phyloP scores from a whole-genome alignment of 2,113 vertebrate genomes.

The Lepus timidus region DNA sequence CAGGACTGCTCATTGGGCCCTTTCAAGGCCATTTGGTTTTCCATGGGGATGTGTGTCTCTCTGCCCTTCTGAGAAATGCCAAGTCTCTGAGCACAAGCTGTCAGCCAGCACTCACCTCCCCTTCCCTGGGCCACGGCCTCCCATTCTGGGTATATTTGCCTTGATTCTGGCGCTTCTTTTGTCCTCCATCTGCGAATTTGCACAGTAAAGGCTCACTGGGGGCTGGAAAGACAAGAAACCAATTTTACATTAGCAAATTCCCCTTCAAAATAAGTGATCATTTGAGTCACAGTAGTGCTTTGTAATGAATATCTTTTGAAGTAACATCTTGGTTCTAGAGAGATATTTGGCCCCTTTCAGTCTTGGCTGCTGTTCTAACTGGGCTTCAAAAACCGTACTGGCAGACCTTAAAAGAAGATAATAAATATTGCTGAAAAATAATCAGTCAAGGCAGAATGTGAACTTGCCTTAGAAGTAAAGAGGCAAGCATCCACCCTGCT shows the following conservation, averaged over 20 bases:
- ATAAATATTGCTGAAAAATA: conserved; percentile 92
- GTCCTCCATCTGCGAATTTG: conserved; percentile 98
- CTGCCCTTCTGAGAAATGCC: neutral
- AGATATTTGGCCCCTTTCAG: conserved; percentile 88
- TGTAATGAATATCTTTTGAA: conserved; percentile 88
- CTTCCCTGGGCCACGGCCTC: conserved; percentile 97
- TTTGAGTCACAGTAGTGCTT: conserved; percentile 85
- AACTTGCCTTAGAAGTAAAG: conserved; percentile 88
- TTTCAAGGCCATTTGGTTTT: conserved; percentile 37
- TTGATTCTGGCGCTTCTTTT: conserved; percentile 99
- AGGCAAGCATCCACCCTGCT: conserved; percentile 72
- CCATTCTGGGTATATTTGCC: conserved; percentile 99
- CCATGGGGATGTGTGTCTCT: conserved; percentile 23
- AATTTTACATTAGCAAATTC: conserved; percentile 86
- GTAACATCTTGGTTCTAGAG: conserved; percentile 85
- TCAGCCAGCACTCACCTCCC: conserved; percentile 92
- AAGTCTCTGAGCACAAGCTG: conserved; percentile 70
- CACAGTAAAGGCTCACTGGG: conserved; percentile 98
- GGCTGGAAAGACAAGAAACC: conserved; percentile 91
- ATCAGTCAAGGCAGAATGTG: conserved; percentile 89
- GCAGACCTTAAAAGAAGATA: conserved; percentile 91
- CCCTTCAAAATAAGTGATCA: conserved; percentile 80
- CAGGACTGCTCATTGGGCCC: neutral
- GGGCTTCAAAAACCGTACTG: conserved; percentile 89
- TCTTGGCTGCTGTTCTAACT: conserved; percentile 87